phyloP scores from a whole-genome alignment of 2,113 vertebrate species.

The Gracilinanus agilis region DNA sequence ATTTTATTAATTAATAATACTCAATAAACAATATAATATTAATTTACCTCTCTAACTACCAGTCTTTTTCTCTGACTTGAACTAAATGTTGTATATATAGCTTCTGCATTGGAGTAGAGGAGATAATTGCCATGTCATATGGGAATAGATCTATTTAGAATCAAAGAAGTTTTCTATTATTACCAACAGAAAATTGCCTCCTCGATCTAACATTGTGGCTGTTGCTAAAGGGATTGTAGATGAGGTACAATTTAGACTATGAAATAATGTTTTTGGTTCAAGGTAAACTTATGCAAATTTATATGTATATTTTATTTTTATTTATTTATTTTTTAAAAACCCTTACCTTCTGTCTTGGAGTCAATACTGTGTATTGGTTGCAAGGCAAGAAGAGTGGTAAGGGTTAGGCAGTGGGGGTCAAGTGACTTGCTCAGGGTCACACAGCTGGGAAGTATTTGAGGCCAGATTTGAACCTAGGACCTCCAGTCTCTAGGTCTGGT shows the following conservation, averaged over 20 bases:
- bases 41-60: not conserved
- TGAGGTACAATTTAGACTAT: not conserved
- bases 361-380: no score
- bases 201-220: not conserved
- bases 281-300: not conserved
- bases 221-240: not conserved
- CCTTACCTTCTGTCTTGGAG: no score
- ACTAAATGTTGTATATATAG: not conserved
- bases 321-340: no score
- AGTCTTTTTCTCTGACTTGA: not conserved
- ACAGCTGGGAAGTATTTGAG: no score
- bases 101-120: not conserved
- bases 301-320: no score
- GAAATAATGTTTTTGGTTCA: not conserved
- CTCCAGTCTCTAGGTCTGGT: no score
- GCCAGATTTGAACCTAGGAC: no score
- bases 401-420: no score
- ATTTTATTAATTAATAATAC: no score
- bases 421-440: no score
- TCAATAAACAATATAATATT: no score
- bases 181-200: not conserved
- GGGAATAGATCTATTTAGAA: not conserved
- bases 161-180: not conserved
- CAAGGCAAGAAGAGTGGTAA: no score
- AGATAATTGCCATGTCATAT: not conserved